Percentiles rank a stretch among this genome's conserved stretches.
Evolutionary conservation across 2,797 vertebrate genomes (phyloP).

Genomic region (Characodon lateralis): DNA sequence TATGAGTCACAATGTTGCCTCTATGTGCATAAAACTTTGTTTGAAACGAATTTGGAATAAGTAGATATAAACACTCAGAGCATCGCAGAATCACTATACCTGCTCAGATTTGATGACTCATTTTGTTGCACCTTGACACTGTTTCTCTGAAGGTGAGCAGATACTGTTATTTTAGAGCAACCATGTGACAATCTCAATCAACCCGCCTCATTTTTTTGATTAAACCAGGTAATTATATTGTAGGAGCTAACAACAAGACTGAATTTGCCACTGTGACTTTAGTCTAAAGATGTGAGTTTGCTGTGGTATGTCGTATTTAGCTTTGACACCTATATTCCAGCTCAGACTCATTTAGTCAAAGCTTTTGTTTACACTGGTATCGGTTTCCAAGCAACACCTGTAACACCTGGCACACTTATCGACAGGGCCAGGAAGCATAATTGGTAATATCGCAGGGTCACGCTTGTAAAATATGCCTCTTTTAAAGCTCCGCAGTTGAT

Average conservation of each 20-base stretch:
- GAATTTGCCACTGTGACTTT: background rate
- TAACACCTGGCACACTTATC: slow-evolving; percentile 50
- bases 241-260: background rate
- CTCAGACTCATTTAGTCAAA: slow-evolving; percentile 35
- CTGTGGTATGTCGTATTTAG: slow-evolving; percentile 34
- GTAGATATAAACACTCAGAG: slow-evolving; percentile 10
- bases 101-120: slow-evolving; percentile 30
- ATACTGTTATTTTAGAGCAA: slow-evolving; percentile 7
- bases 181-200: background rate
- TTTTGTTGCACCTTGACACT: slow-evolving; percentile 27
- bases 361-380: slow-evolving; percentile 61
- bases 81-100: slow-evolving; percentile 14
- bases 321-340: slow-evolving; percentile 39
- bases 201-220: background rate
- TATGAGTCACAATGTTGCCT: slow-evolving; percentile 10
- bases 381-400: slow-evolving; percentile 77
- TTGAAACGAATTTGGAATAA: background rate
- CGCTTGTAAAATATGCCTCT: slow-evolving; percentile 54
- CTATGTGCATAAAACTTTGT: background rate
- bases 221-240: background rate
- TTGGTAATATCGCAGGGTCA: slow-evolving; percentile 52
- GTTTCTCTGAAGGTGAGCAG: slow-evolving; percentile 21
- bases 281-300: slow-evolving; percentile 1
- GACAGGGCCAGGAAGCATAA: slow-evolving; percentile 48
- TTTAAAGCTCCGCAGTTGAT: slow-evolving; percentile 56